Conservation (phyloP, 2,797 vertebrate genomes). For the Eulemur rubriventer region DNA sequence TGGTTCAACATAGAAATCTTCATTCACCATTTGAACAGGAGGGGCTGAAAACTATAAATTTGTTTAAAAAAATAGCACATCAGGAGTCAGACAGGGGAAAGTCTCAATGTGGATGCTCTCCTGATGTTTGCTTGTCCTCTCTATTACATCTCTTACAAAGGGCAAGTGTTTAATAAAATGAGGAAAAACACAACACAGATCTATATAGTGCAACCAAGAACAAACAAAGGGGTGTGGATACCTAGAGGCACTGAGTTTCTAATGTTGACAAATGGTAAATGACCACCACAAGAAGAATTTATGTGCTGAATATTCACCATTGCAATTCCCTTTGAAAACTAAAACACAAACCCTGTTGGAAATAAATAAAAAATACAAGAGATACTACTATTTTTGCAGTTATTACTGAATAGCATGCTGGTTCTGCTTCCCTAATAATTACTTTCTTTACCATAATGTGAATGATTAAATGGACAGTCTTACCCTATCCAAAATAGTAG, state of each 20-base stretch:
- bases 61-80: not conserved
- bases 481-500: not conserved
- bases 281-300: not conserved
- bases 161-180: not conserved
- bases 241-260: not conserved
- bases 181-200: not conserved
- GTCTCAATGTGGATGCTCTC: not conserved
- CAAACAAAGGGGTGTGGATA: not conserved
- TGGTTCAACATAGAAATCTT: not conserved
- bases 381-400: not conserved
- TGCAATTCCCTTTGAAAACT: not conserved
- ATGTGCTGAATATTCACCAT: not conserved
- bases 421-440: conserved; percentile 7
- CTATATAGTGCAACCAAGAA: not conserved
- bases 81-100: not conserved
- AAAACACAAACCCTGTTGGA: not conserved
- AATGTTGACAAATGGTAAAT: not conserved
- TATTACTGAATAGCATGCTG: not conserved
- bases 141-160: not conserved
- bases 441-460: not conserved
- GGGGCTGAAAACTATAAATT: not conserved
- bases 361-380: not conserved
- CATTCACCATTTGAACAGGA: not conserved
- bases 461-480: not conserved
- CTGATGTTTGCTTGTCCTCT: not conserved